Evolutionary conservation across 1,140 invertebrate species (phyloP).

Genomic region (Drosophila suzukii): DNA sequence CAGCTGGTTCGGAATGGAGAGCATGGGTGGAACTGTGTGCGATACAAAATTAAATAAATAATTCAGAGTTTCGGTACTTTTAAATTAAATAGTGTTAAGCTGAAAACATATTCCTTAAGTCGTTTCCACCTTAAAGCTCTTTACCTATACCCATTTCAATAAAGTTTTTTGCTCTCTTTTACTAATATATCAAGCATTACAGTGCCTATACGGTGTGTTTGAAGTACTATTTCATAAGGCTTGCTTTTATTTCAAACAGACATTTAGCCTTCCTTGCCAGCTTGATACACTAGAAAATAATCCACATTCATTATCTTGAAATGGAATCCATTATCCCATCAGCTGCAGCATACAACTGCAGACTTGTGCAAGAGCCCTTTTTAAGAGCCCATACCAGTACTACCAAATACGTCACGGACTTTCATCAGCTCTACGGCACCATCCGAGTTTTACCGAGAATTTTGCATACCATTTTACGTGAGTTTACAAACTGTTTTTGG

Average conservation of each 20-base stretch:
- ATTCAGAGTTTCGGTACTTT: background rate
- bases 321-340: constrained; percentile 2
- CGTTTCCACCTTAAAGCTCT: no score
- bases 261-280: background rate
- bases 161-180: no score
- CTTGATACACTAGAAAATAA: background rate
- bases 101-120: background rate
- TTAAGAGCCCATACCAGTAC: background rate
- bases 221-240: background rate
- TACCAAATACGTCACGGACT: constrained; percentile 19
- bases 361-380: constrained; percentile 2
- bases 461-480: constrained; percentile 72
- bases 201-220: background rate
- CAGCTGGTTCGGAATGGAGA: constrained; percentile 93
- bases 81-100: no score
- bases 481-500: constrained; percentile 81
- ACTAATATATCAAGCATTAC: background rate
- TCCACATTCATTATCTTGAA: background rate
- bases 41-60: no score
- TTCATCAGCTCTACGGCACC: constrained; percentile 31
- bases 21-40: constrained; percentile 92
- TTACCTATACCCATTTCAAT: no score
- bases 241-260: background rate
- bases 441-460: constrained; percentile 34
- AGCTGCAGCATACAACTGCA: background rate